Base-by-base conservation (phyloP, 2,113 vertebrate genomes). In the Tretioscincus oriximinensis region DNA sequence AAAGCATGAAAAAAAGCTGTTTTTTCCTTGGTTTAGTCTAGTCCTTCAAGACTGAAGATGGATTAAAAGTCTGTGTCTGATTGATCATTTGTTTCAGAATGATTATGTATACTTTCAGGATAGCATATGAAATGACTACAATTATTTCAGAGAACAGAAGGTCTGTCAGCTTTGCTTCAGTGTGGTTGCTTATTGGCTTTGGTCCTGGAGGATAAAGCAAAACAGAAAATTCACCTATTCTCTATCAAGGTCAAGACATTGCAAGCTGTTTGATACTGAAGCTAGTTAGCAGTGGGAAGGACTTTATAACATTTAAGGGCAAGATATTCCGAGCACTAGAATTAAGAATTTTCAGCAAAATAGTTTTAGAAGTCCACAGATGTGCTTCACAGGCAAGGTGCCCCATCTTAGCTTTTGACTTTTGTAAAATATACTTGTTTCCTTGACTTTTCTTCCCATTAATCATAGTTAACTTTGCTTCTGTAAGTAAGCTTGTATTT, bases 331-430 rank as follows among this genome's bases (percentile, higher is more conserved):
- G 45, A 77, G 16, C 74, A 45, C 31, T 0, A 14, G 64, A 14
- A 67, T 1, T 16, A 24, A 26, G 47, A 35, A 35, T 51, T 77
- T 76, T 51, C 26, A 51, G 24, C 2, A 51, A 11, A 7, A 51
- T 14, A 67, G 10, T 78, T 45, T 47, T 65, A 76, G 65, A 76
- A 7, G n/a, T 58, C 65, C 76, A 78, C 4, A 35, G 65, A 47
- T 29, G 67, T 67, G 29, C n/a, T 54, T 54, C 29, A 73, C 18
- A 31, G n/a, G 51, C 51, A 10, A 12, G 22, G 54, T 74, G 28
- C 63, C 88, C 86, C 49, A 79, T 49, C 67, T 89, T 78, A 78
- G 83, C 64, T 7, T 85, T 81, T 87, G 47, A 61, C 22, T 61
- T 75, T 20, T 81, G n/a, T 76, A 26, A 79, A 81, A 73, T 91